Conservation (phyloP, 2,113 vertebrate genomes). For the Benthochromis sp. region DNA sequence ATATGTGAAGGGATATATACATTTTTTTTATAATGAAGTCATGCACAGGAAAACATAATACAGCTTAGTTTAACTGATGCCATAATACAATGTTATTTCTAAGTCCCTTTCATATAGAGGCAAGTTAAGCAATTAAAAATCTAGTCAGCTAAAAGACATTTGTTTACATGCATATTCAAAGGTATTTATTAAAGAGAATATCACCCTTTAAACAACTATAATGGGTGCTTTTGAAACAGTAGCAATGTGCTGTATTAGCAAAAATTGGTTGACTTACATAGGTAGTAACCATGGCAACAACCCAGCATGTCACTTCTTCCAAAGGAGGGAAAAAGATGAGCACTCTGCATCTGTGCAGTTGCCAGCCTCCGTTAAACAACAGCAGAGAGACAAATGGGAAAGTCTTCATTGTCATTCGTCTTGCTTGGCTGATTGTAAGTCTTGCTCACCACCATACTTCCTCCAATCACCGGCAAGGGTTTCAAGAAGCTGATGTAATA, state of each 20-base stretch:
- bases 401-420: conserved; percentile 10
- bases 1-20: neutral
- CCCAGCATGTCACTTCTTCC: conserved; percentile 3
- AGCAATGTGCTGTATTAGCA: neutral
- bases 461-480: neutral
- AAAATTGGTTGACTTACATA: neutral
- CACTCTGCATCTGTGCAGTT: neutral
- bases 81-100: neutral
- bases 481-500: conserved; percentile 34
- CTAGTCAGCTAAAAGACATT: neutral
- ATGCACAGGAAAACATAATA: neutral
- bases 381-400: neutral
- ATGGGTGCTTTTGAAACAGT: neutral
- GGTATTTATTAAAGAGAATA: neutral
- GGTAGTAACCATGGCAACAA: conserved; percentile 54
- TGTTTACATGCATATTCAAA: neutral
- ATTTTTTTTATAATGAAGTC: neutral
- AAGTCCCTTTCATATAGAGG: neutral
- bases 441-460: neutral
- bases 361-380: neutral
- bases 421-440: neutral
- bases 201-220: neutral
- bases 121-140: neutral
- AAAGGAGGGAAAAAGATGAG: neutral
- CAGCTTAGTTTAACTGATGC: neutral